Base-by-base conservation (phyloP, 2,797 vertebrate genomes). In the Sorex maritimensis region DNA sequence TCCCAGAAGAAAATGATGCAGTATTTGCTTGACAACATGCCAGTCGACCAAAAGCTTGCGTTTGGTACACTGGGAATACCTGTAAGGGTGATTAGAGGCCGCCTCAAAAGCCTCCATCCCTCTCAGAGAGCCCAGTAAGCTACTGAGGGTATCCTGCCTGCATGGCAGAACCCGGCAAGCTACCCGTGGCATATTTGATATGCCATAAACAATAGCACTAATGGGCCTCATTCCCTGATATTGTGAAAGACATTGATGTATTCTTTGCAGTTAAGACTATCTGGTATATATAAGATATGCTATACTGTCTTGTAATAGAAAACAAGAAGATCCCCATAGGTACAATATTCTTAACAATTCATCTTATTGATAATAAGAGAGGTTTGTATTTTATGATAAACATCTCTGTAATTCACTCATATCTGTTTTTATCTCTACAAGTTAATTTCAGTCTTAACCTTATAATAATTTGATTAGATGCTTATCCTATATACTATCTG, bases 211-310 rank as follows among this genome's bases (percentile, higher is more conserved):
- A 34, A 34, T 34, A 34, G 34, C 34, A 34, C 34, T 34, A 34
- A 34, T 34, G 34, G 2, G 34, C 34, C 34, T 34, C 34, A 34
- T 34, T 34, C 34, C 34, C 34, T 34, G 34, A 34, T 34, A 34
- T 2, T 49, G 63, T 34, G 28, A 72, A 89, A 41, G 9, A 10
- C 0, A n/a, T 44, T 68, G 2, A 1, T 83, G 14, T 61, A 5
- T 69, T 61, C 6, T 75, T 95, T 89, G 71, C 41, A 85, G 30
- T 28, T 93, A 14, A 71, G 17, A 28, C 13, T 74, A 74, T 75
- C 67, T 86, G 41, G 7, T 44, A 44, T 3, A 44, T 44, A 44
- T 5, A 38, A 3, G 28, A 69, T 0, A n/a, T 83, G 5, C 65
- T n/a, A 84, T 58, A 28, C 41, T 74, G 3, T 7, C 26, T 72